Evolutionary conservation across 2,888 invertebrate genomes (phyloP), one percentile per base, ranked within the genome.

Genomic region (Allolobophora icterica): DNA sequence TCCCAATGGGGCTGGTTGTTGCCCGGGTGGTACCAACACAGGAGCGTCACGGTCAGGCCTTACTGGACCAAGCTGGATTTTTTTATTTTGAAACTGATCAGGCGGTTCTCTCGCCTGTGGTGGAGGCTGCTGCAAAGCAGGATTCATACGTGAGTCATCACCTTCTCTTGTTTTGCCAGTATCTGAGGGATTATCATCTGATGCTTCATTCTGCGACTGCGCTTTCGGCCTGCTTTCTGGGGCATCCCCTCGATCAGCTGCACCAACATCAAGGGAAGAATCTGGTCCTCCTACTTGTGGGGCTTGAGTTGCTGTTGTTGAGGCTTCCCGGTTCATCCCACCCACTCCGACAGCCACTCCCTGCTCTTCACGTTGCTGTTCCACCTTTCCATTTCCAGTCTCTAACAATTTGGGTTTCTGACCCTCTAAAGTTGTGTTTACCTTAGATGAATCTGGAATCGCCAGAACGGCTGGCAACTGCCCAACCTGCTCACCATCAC

Each of bases 101-200:
- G 87, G 87, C 21, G 87, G 87, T 87, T 87, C 87, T 21, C 87
- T 34, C 38, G 34, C 87, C 87, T 87, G 87, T 15, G 87, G 87
- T 24, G 87, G 87, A 34, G 87, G 87, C 87, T 87, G 87, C 35
- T 87, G 87, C 35, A 87, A 24, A 24, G 87, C 87, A 35, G 87
- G 87, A 87, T 87, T 87, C 87, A 4, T 19, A 24, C 0, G 4
- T 5, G 8, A 19, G 0, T 35, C 35, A 24, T 35, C 87, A 38
- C 87, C 17, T 34, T 11, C 84, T 34, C 87, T 19, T 71, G n/a
- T 11, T n/a, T n/a, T 30, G 71, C n/a, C 71, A 71, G 71, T 13
- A 71, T 71, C 71, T 11, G 71, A 71, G 8, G n/a, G 71, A 71
- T 71, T n/a, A n/a, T 71, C 8, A 87, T 35, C 87, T 19, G 38